Conservation (phyloP, 2,888 invertebrate species). For the Sicus ferrugineus region DNA sequence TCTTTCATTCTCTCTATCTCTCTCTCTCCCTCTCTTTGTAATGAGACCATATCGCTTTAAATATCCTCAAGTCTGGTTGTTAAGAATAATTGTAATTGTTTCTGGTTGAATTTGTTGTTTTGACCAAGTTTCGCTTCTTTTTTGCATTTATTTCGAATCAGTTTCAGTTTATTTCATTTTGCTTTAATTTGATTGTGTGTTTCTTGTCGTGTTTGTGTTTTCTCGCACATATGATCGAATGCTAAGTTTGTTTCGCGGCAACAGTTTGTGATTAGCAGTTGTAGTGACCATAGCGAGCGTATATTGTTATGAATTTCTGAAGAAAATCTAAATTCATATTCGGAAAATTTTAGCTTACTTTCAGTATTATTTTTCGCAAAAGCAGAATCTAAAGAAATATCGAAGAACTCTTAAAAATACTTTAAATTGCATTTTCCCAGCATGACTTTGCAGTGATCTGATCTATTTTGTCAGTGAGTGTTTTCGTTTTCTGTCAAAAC, state of each 20-base stretch:
- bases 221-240: constrained; percentile 19
- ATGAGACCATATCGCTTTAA: too few relatives aligned
- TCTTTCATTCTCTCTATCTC: too few relatives aligned
- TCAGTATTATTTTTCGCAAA: too few relatives aligned
- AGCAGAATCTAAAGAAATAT: too few relatives aligned
- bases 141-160: too few relatives aligned
- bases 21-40: too few relatives aligned
- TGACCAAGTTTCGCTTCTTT: constrained; percentile 32
- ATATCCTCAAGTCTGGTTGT: too few relatives aligned
- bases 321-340: not conserved
- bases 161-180: constrained; percentile 38
- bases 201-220: constrained; percentile 38
- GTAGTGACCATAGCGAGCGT: constrained; percentile 18
- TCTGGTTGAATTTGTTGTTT: too few relatives aligned
- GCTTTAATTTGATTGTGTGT: constrained; percentile 42
- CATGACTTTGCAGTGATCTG: too few relatives aligned
- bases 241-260: constrained; percentile 42
- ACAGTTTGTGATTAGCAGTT: constrained; percentile 47
- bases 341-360: not conserved
- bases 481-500: not conserved
- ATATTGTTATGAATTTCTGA: not conserved
- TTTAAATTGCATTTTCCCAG: too few relatives aligned
- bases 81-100: too few relatives aligned
- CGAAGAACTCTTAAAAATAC: too few relatives aligned
- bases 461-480: not conserved